These are phyloP conservation scores for Acronicta aceris DNA, from an alignment of 2,888 invertebrate species.

Conservation along the genomic window DNA sequence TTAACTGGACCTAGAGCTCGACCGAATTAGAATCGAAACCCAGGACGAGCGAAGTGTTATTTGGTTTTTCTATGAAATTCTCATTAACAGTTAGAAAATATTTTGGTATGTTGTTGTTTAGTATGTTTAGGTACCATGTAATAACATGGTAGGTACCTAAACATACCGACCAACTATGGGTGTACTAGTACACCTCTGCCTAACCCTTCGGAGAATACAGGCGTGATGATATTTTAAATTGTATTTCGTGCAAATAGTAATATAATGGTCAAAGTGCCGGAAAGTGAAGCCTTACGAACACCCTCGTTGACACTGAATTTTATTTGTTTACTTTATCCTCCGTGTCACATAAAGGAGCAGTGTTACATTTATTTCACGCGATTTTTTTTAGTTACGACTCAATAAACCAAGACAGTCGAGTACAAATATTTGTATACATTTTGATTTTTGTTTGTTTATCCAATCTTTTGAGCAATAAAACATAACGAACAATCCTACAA, in stretches of 20 bases:
- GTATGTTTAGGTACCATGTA: too few relatives aligned
- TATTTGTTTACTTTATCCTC: conserved; percentile 80
- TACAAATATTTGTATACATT: conserved; percentile 79
- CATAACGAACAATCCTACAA: conserved; percentile 28
- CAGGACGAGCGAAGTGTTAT: too few relatives aligned
- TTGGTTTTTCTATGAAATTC: too few relatives aligned
- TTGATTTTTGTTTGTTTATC: conserved; percentile 65
- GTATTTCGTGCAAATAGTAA: conserved; percentile 46
- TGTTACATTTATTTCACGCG: conserved; percentile 76
- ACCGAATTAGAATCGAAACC: too few relatives aligned
- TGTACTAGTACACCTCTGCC: too few relatives aligned
- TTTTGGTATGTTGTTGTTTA: too few relatives aligned
- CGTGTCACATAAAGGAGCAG: conserved; percentile 78
- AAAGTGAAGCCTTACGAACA: conserved; percentile 43
- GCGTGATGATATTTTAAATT: conserved; percentile 1
- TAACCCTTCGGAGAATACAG: too few relatives aligned
- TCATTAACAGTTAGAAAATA: too few relatives aligned
- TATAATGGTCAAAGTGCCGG: conserved; percentile 37
- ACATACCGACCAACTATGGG: too few relatives aligned
- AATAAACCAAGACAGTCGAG: conserved; percentile 82
- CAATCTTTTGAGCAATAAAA: conserved; percentile 50
- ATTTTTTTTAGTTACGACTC: conserved; percentile 82
- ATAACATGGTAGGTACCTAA: too few relatives aligned
- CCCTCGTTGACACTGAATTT: conserved; percentile 72
- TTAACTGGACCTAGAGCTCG: too few relatives aligned